Percentiles rank a stretch among this genome's conserved stretches.
These are phyloP conservation scores for Sebastes goodei DNA, from an alignment of 2,797 vertebrate genomes.

Conservation along the genomic window DNA sequence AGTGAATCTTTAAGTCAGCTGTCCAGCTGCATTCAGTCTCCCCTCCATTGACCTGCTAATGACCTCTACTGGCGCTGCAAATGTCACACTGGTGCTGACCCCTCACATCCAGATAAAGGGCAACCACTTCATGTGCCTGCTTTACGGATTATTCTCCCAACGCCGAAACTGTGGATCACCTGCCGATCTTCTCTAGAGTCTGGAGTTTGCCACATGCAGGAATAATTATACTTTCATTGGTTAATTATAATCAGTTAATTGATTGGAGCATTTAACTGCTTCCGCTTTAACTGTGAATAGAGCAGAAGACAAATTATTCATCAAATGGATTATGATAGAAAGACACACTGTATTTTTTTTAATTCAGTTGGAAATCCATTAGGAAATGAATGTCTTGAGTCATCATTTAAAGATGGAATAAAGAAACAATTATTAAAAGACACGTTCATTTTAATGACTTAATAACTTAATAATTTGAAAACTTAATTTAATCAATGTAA, in stretches of 20 bases:
- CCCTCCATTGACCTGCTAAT: conserved; percentile 39
- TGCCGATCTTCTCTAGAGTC: not conserved
- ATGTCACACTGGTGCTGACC: conserved; percentile 25
- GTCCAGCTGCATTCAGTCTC: conserved; percentile 5
- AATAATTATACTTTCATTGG: conserved; percentile 25
- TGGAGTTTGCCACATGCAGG: conserved; percentile 2
- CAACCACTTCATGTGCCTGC: not conserved
- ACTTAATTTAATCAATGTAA: not conserved
- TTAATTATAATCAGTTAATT: conserved; percentile 33
- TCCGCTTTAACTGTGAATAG: not conserved
- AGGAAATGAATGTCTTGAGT: not conserved
- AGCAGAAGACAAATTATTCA: not conserved
- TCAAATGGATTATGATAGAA: not conserved
- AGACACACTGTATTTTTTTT: not conserved
- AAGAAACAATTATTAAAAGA: not conserved
- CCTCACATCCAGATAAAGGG: not conserved
- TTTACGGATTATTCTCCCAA: not conserved
- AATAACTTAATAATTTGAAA: not conserved
- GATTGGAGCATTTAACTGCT: not conserved
- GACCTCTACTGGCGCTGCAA: conserved; percentile 41
- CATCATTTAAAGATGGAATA: not conserved
- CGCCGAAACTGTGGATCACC: not conserved
- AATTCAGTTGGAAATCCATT: not conserved
- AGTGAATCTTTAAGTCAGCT: not conserved
- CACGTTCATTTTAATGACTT: not conserved